Conservation (phyloP, 2,888 invertebrate genomes). For the Scaptomyza flava region DNA sequence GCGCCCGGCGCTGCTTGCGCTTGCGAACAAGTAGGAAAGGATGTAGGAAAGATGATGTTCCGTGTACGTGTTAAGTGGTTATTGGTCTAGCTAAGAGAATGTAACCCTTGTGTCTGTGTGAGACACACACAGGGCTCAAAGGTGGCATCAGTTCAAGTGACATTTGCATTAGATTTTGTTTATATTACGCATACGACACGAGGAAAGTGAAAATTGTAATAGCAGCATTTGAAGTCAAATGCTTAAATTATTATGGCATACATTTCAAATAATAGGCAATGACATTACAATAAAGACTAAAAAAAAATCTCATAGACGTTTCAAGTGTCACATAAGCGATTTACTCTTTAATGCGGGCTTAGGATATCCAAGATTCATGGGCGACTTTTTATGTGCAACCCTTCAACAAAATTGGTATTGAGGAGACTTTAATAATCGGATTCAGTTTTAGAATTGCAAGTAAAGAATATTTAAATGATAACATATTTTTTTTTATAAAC, state of each 20-base stretch:
- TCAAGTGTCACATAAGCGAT: slow-evolving; percentile 25
- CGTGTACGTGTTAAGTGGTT: slow-evolving; percentile 71
- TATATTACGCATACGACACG: slow-evolving; percentile 47
- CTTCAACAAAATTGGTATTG: not conserved
- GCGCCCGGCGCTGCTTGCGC: slow-evolving; percentile 51
- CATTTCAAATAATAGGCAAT: slow-evolving; percentile 27
- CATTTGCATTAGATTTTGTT: slow-evolving; percentile 65
- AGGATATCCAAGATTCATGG: not conserved
- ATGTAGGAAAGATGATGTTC: slow-evolving; percentile 28
- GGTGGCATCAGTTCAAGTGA: slow-evolving; percentile 55
- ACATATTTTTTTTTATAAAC: too few species aligned
- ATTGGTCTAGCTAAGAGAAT: slow-evolving; percentile 56
- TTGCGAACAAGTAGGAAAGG: slow-evolving; percentile 13
- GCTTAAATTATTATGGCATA: slow-evolving; percentile 23
- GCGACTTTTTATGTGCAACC: not conserved
- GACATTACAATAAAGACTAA: slow-evolving; percentile 4
- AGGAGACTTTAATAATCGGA: not conserved
- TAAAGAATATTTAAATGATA: too few species aligned
- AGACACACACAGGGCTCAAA: slow-evolving; percentile 10
- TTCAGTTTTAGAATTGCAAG: not conserved
- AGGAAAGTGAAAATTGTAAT: slow-evolving; percentile 12
- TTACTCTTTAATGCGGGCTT: not conserved
- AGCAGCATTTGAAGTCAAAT: slow-evolving; percentile 16
- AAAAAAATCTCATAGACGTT: slow-evolving; percentile 11
- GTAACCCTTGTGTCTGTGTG: slow-evolving; percentile 17